Percentiles rank a stretch among this genome's conserved stretches.
Evolutionary conservation across 1,140 invertebrate species (phyloP).

Genomic region (Cylas formicarius): DNA sequence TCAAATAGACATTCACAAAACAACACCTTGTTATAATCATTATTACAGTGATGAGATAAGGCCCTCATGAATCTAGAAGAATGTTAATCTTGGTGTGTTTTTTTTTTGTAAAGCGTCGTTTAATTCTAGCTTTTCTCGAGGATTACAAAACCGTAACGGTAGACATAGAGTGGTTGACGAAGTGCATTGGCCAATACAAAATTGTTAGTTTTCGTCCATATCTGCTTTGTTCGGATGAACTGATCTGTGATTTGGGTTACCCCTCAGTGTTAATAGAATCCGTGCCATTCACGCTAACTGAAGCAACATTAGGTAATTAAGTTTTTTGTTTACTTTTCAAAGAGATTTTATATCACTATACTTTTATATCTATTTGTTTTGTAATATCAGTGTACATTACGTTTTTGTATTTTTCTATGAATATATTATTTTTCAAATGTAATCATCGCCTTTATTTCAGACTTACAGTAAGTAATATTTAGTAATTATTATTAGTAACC

Average conservation of each 20-base stretch:
- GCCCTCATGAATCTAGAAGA: background rate
- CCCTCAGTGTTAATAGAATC: conserved; percentile 27
- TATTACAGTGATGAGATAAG: no score
- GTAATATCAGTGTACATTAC: no score
- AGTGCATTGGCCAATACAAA: conserved; percentile 34
- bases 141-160: conserved; percentile 32
- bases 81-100: background rate
- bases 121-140: conserved; percentile 34
- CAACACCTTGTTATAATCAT: no score
- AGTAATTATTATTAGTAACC: no score
- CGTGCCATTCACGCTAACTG: conserved; percentile 21
- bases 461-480: no score
- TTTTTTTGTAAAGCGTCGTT: conserved; percentile 6
- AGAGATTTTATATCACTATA: conserved; percentile 1
- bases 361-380: background rate
- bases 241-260: conserved; percentile 33
- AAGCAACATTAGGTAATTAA: conserved; percentile 7
- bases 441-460: no score
- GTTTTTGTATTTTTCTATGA: no score
- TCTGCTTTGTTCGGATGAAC: conserved; percentile 30
- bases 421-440: no score
- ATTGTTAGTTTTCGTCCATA: conserved; percentile 31
- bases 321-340: conserved; percentile 4
- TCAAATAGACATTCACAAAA: no score
- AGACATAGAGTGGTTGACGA: conserved; percentile 38